phyloP scores from a whole-genome alignment of 2,888 invertebrate genomes.

The Hirtodrosophila confusa region DNA sequence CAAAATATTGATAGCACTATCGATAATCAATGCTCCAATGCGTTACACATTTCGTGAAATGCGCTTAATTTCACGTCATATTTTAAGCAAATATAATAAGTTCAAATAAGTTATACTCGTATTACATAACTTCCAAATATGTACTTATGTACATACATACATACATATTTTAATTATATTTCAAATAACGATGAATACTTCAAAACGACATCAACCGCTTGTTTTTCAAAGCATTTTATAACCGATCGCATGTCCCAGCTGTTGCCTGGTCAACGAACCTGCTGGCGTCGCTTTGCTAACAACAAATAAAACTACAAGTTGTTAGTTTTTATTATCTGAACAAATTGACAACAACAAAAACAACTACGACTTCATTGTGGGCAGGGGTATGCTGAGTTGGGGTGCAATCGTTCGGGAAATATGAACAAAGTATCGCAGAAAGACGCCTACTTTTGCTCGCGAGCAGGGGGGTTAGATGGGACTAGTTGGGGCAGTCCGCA shows the following conservation, averaged over 20 bases:
- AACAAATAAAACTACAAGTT: conserved; percentile 56
- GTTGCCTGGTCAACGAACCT: conserved; percentile 64
- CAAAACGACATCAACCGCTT: too few relatives aligned
- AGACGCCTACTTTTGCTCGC: conserved; percentile 20
- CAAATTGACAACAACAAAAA: conserved; percentile 51
- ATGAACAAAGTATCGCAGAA: conserved; percentile 30
- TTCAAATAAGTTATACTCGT: too few relatives aligned
- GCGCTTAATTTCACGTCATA: too few relatives aligned
- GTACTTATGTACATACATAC: too few relatives aligned
- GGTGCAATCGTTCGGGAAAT: conserved; percentile 6
- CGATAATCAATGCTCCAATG: too few relatives aligned
- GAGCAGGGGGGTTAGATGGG: conserved; percentile 6
- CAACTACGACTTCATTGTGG: conserved; percentile 12
- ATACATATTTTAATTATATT: too few relatives aligned
- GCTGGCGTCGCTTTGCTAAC: conserved; percentile 40
- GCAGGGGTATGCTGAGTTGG: neutral
- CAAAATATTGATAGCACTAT: neutral
- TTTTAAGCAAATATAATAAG: too few relatives aligned
- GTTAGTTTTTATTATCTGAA: conserved; percentile 64
- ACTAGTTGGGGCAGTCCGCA: conserved; percentile 40
- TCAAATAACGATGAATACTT: too few relatives aligned
- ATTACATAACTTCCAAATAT: too few relatives aligned
- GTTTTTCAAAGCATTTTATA: neutral
- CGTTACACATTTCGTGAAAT: too few relatives aligned
- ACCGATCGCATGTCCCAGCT: conserved; percentile 28